These are phyloP conservation scores for Macrophya annulata DNA, from an alignment of 2,888 invertebrate species.

Conservation along the genomic window DNA sequence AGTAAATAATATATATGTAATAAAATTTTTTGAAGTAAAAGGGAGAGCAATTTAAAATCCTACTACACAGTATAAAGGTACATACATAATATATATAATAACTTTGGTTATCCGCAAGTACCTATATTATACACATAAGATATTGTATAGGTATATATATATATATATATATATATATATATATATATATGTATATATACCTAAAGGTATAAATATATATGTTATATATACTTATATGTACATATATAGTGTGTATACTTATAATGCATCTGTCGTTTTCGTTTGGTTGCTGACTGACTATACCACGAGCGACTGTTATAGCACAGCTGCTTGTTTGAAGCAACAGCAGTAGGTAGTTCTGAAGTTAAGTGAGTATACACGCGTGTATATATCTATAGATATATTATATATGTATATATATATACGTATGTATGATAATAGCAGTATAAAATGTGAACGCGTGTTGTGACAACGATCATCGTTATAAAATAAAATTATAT, in stretches of 20 bases:
- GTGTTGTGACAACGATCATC: background rate
- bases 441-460: background rate
- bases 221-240: background rate
- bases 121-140: too few relatives aligned
- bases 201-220: background rate
- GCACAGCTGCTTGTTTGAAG: background rate
- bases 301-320: background rate
- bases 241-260: background rate
- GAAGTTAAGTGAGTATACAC: background rate
- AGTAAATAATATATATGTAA: background rate
- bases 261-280: constrained; percentile 1
- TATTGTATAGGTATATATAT: too few relatives aligned
- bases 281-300: background rate
- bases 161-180: background rate
- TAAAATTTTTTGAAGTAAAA: background rate
- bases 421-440: background rate
- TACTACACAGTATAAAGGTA: background rate
- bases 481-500: background rate
- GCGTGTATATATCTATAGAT: background rate
- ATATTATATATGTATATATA: background rate
- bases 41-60: background rate
- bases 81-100: too few relatives aligned
- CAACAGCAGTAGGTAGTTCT: background rate
- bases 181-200: background rate
- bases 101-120: too few relatives aligned